Evolutionary conservation across 2,797 vertebrate species (phyloP).

Genomic region (Cynodonichthys magdalenae): DNA sequence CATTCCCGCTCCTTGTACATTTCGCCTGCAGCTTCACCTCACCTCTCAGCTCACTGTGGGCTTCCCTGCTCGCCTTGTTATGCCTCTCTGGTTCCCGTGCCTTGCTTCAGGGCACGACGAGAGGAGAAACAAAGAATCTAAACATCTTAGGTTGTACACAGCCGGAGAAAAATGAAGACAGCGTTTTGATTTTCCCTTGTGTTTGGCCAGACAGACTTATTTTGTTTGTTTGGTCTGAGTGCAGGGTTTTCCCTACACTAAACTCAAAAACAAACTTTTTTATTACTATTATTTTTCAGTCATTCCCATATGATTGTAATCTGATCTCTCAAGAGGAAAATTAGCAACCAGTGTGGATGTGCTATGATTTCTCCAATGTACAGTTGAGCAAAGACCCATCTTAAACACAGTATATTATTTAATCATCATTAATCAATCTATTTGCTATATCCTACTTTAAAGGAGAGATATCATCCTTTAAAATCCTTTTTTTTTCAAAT

Average conservation of each 20-base stretch:
- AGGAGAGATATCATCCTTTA: too few species aligned
- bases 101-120: slow-evolving; percentile 59
- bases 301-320: too few species aligned
- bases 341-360: too few species aligned
- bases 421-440: too few species aligned
- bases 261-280: slow-evolving; percentile 6
- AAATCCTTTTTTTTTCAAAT: too few species aligned
- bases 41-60: slow-evolving; percentile 57
- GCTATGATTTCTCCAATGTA: too few species aligned
- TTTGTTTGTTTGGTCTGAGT: slow-evolving; percentile 50
- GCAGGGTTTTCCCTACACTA: slow-evolving; percentile 4
- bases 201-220: slow-evolving; percentile 53
- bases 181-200: slow-evolving; percentile 63
- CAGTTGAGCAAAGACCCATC: too few species aligned
- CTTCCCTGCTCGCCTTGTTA: slow-evolving; percentile 25
- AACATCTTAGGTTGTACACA: slow-evolving; percentile 60
- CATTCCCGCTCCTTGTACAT: slow-evolving; percentile 1
- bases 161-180: slow-evolving; percentile 46
- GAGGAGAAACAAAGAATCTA: slow-evolving; percentile 58
- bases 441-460: too few species aligned
- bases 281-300: background rate
- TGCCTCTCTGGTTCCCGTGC: slow-evolving; percentile 28
- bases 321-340: too few species aligned
- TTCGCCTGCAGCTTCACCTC: slow-evolving; percentile 56
- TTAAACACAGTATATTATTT: too few species aligned